Conservation (phyloP, 1,140 invertebrate species). For the Paralvinella palmiformis region DNA sequence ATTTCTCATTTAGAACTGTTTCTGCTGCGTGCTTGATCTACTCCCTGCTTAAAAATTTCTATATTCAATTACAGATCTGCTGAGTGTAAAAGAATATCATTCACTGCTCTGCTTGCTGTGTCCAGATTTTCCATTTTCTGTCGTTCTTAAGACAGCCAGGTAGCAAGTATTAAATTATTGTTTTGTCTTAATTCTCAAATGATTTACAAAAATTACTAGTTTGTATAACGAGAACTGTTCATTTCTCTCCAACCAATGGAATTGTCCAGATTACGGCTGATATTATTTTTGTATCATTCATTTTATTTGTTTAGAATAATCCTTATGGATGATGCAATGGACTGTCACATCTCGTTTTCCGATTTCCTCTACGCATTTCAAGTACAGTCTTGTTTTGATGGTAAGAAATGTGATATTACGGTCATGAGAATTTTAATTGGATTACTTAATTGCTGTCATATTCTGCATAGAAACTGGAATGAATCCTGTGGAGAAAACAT, state of each 20-base stretch:
- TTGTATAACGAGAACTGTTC: not conserved
- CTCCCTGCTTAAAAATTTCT: too few species aligned
- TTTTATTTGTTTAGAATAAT: slow-evolving; percentile 35
- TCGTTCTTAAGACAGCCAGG: slow-evolving; percentile 48
- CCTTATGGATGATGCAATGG: slow-evolving; percentile 47
- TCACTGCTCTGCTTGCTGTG: slow-evolving; percentile 43
- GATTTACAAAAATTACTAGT: not conserved
- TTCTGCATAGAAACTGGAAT: too few species aligned
- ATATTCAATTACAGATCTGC: slow-evolving; percentile 42
- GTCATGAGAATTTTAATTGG: too few species aligned
- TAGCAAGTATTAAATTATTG: too few species aligned
- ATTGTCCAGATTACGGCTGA: not conserved
- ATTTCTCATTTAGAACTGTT: too few species aligned
- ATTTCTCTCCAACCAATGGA: not conserved
- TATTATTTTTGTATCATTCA: not conserved
- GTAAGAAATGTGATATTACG: slow-evolving; percentile 26
- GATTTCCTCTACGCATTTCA: slow-evolving; percentile 51
- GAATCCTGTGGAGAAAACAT: too few species aligned
- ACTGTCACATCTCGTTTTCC: slow-evolving; percentile 45
- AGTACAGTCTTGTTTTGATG: slow-evolving; percentile 49
- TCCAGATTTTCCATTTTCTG: slow-evolving; percentile 44
- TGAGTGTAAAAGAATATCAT: slow-evolving; percentile 47
- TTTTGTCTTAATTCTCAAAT: too few species aligned
- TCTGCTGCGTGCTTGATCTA: too few species aligned
- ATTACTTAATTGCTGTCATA: too few species aligned